Evolutionary conservation across 2,888 invertebrate genomes (phyloP), one percentile per base, ranked within the genome.

Genomic region (Aplocera efformata): DNA sequence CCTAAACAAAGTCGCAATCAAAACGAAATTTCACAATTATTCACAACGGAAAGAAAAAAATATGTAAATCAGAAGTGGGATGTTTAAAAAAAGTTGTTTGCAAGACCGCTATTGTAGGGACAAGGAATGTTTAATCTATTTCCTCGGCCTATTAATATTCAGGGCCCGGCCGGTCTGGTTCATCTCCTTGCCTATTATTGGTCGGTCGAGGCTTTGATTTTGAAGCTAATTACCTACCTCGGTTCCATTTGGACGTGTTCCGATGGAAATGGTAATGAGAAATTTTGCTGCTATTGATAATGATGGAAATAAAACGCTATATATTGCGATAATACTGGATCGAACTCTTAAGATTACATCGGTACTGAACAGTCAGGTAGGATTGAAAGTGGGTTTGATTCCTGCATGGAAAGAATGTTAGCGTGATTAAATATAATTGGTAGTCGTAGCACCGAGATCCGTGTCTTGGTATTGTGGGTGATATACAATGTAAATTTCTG

Each of bases 41-140:
- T 88, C 86, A 85, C 79, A 60, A 76, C 85, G 85, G 82, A 80
- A 62, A 61, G 59, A 73, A 79, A 81, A 83, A 82, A 77, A 73
- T 74, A 88, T 88, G 86, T 70, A 88, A 86, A 86, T 86, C 70
- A 79, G 79, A 48, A 69, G 65, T 64, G 67, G 63, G 72, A 76
- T 76, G 74, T 80, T 81, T 76, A 70, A 84, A 84, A 84, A 86
- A 86, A 85, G 79, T 85, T 85, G 85, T 85, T 88, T 79, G 71
- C 63, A 75, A 81, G 82, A 79, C 79, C 76, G 74, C 72, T 76
- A 79, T 80, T 74, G 80, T 67, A 76, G 66, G 60, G 72, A 84
- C 84, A 83, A 68, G 79, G 86, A 84, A 83, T 86, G 86, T 86
- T 89, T 89, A 89, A 89, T 89, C 89, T 84, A 88, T 89, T 88